Base-by-base conservation (phyloP, 2,113 vertebrate genomes). In the Channa argus region DNA sequence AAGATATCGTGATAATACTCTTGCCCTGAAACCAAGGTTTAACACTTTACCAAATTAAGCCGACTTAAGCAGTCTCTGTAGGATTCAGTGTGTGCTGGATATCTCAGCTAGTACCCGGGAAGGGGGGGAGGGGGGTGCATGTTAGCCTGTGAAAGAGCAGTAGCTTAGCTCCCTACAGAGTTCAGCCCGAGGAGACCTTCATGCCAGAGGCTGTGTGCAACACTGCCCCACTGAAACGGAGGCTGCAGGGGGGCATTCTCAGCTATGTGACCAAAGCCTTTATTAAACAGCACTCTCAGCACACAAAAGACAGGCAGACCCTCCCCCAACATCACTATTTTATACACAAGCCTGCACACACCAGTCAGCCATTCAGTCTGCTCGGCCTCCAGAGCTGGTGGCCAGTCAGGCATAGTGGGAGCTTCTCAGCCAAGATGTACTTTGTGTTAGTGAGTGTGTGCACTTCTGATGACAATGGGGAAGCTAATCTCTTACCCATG, bases 401-500 rank as follows among this genome's bases (percentile, higher is more conserved):
- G 49, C 49, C 82, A 67, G 12, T 62, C 70, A 84, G 71, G 69
- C 68, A 11, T 50, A 58, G 61, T 43, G 54, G 67, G 69, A 63
- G 69, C 54, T 65, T 66, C 80, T 74, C 82, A 63, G 74, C 65
- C 55, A 61, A 81, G 70, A 70, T 86, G 84, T 77, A 79, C 53
- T 68, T 50, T 65, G 56, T 61, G 68, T 65, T 15, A 6, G 38
- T 53, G 33, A 5, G 41, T 54, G 72, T 51, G n/a, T 44, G 6
- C 6, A 41, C 64, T 80, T 61, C 39, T 82, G 84, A 70, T 71
- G 74, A 88, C 85, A 90, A 90, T 74, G 55, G 78, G 79, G 77
- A 88, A 89, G 51, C 82, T 88, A 91, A 91, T 89, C 85, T 76
- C 63, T 86, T 37, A 51, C 71, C 87, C 62, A 41, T 63, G 59